Conservation (phyloP, 1,140 invertebrate species). For the Apis mellifera region Amel_HAv3.1 CM009940.2:9118501-9119000, state of each 20-base stretch:
- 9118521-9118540: constrained; percentile 37
- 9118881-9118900: constrained; percentile 60
- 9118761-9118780: not conserved
- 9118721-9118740: constrained; percentile 11
- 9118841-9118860: constrained; percentile 36
- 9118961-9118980: constrained; percentile 15
- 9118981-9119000: constrained; percentile 22
- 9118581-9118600: constrained; percentile 27
- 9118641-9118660: constrained; percentile 38
- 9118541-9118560: constrained; percentile 26
- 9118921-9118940: no score
- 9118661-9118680: constrained; percentile 53
- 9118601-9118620: constrained; percentile 7
- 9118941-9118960: not conserved
- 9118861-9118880: constrained; percentile 48
- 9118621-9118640: constrained; percentile 51
- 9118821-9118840: not conserved
- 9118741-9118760: not conserved
- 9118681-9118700: constrained; percentile 51
- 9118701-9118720: not conserved
- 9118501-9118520: not conserved
- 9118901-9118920: constrained; percentile 55
- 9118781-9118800: not conserved
- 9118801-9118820: not conserved
- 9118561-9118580: not conserved